Conservation (phyloP, 2,113 vertebrate genomes). For the Aramus guarauna region DNA sequence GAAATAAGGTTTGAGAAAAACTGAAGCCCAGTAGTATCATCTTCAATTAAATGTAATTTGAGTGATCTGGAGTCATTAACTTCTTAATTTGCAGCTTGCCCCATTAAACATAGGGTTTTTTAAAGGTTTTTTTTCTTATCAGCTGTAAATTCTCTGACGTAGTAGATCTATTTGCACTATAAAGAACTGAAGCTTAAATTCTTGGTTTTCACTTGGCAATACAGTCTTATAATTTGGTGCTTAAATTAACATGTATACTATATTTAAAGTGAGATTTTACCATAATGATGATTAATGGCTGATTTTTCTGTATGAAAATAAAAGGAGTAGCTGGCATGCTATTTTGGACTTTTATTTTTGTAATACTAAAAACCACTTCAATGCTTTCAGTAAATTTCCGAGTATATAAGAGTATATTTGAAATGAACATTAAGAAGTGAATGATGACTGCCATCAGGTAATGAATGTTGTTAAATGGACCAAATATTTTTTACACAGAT, state of each 20-base stretch:
- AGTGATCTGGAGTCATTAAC: background rate
- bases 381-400: background rate
- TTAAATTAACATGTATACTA: background rate
- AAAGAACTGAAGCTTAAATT: background rate
- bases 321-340: background rate
- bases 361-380: background rate
- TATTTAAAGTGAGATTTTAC: background rate
- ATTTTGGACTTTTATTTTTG: background rate
- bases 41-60: slow-evolving; percentile 10
- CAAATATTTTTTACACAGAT: background rate
- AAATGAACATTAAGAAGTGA: background rate
- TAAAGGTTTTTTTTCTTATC: background rate
- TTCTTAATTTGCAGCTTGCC: background rate
- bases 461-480: background rate
- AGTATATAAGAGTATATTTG: background rate
- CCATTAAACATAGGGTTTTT: background rate
- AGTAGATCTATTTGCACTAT: background rate
- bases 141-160: background rate
- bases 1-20: background rate
- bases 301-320: background rate
- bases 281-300: background rate
- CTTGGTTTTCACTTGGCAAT: background rate
- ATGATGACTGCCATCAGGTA: background rate
- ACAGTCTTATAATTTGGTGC: background rate
- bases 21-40: background rate